Evolutionary conservation across 2,797 vertebrate species (phyloP).

Genomic region (Enteromius viviparus): DNA sequence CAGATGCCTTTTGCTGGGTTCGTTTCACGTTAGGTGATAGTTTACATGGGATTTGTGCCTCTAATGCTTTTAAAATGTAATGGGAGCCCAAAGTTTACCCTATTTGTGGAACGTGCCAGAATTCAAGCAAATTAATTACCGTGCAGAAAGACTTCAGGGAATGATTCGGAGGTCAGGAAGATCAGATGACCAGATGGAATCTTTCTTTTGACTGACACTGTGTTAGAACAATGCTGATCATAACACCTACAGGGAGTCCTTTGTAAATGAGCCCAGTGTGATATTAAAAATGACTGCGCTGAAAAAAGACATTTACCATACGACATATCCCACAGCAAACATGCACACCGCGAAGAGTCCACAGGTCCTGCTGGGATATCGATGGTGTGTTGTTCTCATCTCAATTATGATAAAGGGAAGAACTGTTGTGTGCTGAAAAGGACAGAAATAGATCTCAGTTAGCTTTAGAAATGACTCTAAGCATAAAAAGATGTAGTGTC

Average conservation of each 20-base stretch:
- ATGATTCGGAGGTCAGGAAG: constrained; percentile 14
- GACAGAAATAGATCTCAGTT: constrained; percentile 59
- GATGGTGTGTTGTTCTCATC: constrained; percentile 96
- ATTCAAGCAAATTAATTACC: constrained; percentile 11
- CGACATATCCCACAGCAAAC: constrained; percentile 90
- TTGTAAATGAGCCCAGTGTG: constrained; percentile 27
- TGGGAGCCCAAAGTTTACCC: neutral
- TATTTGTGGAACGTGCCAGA: neutral
- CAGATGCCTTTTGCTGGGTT: neutral
- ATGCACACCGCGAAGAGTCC: constrained; percentile 87
- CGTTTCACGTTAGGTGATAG: neutral
- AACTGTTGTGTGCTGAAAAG: constrained; percentile 93
- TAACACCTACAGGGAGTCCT: constrained; percentile 14
- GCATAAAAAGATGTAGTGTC: neutral
- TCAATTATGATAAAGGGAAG: constrained; percentile 98
- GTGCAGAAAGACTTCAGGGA: constrained; percentile 14
- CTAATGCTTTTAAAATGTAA: constrained; percentile 25
- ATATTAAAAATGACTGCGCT: constrained; percentile 27
- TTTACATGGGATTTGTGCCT: constrained; percentile 36
- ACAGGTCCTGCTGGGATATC: constrained; percentile 89
- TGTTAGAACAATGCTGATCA: constrained; percentile 6
- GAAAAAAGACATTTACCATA: constrained; percentile 82
- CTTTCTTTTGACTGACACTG: constrained; percentile 19
- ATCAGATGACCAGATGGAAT: constrained; percentile 28
- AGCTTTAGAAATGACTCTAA: constrained; percentile 13